These are phyloP conservation scores for Gulo gulo DNA, from an alignment of 2,113 vertebrate species.

Conservation along the genomic window DNA sequence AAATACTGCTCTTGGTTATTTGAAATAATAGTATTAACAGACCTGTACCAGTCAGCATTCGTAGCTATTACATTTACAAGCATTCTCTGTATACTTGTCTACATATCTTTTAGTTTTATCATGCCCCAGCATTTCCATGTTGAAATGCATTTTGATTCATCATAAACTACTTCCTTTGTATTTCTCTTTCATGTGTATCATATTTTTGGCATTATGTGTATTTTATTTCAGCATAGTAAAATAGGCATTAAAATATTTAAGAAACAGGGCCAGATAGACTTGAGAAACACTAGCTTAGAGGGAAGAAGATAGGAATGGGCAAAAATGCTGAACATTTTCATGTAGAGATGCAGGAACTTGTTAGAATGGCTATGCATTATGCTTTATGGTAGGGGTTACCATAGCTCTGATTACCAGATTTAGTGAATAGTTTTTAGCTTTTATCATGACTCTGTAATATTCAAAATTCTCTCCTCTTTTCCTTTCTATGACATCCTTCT, in stretches of 20 bases:
- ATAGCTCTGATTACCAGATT: background rate
- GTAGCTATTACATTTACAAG: background rate
- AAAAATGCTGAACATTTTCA: background rate
- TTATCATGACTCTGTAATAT: background rate
- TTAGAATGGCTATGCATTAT: background rate
- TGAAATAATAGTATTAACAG: background rate
- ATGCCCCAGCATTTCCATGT: background rate
- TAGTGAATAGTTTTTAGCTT: background rate
- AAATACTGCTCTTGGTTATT: background rate
- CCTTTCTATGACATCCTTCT: background rate
- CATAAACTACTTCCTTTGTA: background rate
- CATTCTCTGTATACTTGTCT: background rate
- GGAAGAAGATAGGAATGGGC: background rate
- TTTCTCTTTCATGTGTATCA: background rate
- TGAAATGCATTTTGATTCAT: background rate
- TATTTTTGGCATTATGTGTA: background rate
- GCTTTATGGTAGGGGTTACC: background rate
- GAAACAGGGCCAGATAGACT: background rate
- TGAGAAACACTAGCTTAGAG: background rate
- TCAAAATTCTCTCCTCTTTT: background rate
- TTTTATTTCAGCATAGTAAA: background rate
- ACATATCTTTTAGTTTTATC: background rate
- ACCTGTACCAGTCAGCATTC: background rate
- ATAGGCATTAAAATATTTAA: background rate
- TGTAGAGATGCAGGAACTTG: background rate